phyloP scores from a whole-genome alignment of 1,140 invertebrate species.

The Lethocerus indicus region DNA sequence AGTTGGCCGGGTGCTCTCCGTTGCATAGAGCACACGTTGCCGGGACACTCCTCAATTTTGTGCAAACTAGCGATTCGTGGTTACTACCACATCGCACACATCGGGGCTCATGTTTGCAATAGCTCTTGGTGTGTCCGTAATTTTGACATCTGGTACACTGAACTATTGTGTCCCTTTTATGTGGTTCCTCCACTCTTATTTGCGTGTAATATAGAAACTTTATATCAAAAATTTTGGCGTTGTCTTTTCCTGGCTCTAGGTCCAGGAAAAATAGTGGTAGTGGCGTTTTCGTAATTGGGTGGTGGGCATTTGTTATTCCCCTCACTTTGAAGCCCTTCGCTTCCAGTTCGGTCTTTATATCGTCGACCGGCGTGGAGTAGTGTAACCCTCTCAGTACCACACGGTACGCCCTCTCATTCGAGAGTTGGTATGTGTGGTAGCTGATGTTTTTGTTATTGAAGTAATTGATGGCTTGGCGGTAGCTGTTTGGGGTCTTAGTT shows the following conservation, averaged over 20 bases:
- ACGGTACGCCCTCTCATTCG: slow-evolving; percentile 21
- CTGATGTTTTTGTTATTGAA: slow-evolving; percentile 5
- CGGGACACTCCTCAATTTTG: slow-evolving; percentile 15
- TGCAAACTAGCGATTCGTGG: slow-evolving; percentile 23
- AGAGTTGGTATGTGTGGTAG: slow-evolving; percentile 22
- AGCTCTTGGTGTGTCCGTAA: slow-evolving; percentile 24
- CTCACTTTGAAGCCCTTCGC: not conserved
- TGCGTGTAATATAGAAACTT: slow-evolving; percentile 18
- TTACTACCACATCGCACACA: slow-evolving; percentile 24
- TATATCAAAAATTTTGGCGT: slow-evolving; percentile 22
- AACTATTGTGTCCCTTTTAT: slow-evolving; percentile 13
- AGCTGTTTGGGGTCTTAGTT: not conserved
- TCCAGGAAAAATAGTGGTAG: slow-evolving; percentile 22
- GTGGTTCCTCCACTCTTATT: slow-evolving; percentile 20
- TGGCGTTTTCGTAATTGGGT: slow-evolving; percentile 16
- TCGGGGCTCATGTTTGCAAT: slow-evolving; percentile 18
- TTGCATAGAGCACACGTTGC: slow-evolving; percentile 22
- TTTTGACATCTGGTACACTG: slow-evolving; percentile 23
- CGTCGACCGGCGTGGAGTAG: slow-evolving; percentile 17
- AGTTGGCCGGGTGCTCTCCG: slow-evolving; percentile 23
- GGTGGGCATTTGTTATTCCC: not conserved
- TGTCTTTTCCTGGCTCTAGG: slow-evolving; percentile 20
- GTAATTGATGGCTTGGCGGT: not conserved
- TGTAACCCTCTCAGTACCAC: slow-evolving; percentile 22
- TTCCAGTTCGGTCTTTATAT: slow-evolving; percentile 19